A percentile compares a stretch with the other conserved stretches of the same genome.
Conservation (phyloP, 2,888 invertebrate genomes). For the Drepanosiphum platanoidis region DNA sequence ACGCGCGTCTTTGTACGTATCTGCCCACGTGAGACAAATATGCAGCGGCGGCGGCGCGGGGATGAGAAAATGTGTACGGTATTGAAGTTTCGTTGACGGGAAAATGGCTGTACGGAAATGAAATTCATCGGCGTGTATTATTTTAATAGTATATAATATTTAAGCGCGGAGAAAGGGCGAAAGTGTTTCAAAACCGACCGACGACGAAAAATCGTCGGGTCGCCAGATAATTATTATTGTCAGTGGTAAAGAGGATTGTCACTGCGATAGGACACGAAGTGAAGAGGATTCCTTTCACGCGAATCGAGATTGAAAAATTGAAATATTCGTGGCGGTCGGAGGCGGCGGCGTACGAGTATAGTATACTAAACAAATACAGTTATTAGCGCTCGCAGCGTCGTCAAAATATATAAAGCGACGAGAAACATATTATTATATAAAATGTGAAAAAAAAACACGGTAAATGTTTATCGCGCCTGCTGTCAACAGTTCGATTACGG, state of each 20-base stretch:
- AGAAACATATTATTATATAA: neutral
- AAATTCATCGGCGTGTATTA: neutral
- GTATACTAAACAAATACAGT: no score
- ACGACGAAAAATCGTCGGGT: no score
- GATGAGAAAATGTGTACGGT: neutral
- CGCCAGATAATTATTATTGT: no score
- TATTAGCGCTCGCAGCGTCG: no score
- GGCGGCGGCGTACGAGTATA: no score
- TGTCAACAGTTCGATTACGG: conserved; percentile 35
- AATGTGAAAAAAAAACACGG: conserved; percentile 2
- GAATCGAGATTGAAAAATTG: neutral
- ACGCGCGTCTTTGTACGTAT: neutral
- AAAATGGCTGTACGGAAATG: neutral
- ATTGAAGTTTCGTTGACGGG: neutral
- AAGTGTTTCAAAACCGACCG: no score
- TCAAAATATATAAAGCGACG: neutral
- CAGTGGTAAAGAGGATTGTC: no score
- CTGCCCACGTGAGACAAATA: neutral
- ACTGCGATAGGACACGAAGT: no score
- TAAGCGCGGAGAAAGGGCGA: no score
- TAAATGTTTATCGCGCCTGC: conserved; percentile 19
- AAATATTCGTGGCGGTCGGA: neutral
- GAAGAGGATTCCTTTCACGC: no score
- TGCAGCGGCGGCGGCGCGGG: no score
- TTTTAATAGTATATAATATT: no score